These are phyloP conservation scores for Dicyrtoma fusca DNA, from an alignment of 2,888 invertebrate genomes.

Conservation along the genomic window DNA sequence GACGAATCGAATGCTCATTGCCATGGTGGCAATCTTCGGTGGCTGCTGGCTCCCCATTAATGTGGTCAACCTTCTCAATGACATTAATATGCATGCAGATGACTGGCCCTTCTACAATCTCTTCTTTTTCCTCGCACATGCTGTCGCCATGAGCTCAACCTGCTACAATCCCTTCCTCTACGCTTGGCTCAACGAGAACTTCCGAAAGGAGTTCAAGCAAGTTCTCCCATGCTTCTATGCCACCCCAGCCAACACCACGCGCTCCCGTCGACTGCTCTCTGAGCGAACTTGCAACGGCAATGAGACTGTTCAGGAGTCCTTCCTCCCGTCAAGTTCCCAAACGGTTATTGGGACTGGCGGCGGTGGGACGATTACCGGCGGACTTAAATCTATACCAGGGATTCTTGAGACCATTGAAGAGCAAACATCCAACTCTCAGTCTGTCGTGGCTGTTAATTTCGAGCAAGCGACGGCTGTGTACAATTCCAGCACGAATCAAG, in stretches of 20 bases:
- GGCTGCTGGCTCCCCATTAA: slow-evolving; percentile 96
- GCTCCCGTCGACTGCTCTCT: slow-evolving; percentile 58
- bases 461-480: slow-evolving; percentile 47
- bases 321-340: slow-evolving; percentile 61
- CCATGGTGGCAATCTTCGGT: slow-evolving; percentile 93
- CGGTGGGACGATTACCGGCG: too few relatives aligned
- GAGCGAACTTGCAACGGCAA: slow-evolving; percentile 77
- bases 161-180: slow-evolving; percentile 94
- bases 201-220: slow-evolving; percentile 84
- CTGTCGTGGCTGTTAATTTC: slow-evolving; percentile 38
- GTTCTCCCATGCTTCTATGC: slow-evolving; percentile 69
- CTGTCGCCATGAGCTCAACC: slow-evolving; percentile 83
- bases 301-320: slow-evolving; percentile 72
- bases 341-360: neutral
- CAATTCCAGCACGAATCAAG: slow-evolving; percentile 47
- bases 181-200: slow-evolving; percentile 94
- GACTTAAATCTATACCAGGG: neutral
- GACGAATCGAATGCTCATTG: slow-evolving; percentile 95
- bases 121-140: slow-evolving; percentile 66
- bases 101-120: slow-evolving; percentile 76
- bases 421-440: slow-evolving; percentile 49
- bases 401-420: slow-evolving; percentile 54
- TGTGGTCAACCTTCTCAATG: slow-evolving; percentile 81
- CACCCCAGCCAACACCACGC: slow-evolving; percentile 22
- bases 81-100: slow-evolving; percentile 74